Conservation (phyloP, 2,797 vertebrate species). For the Muscicapa comitata region DNA sequence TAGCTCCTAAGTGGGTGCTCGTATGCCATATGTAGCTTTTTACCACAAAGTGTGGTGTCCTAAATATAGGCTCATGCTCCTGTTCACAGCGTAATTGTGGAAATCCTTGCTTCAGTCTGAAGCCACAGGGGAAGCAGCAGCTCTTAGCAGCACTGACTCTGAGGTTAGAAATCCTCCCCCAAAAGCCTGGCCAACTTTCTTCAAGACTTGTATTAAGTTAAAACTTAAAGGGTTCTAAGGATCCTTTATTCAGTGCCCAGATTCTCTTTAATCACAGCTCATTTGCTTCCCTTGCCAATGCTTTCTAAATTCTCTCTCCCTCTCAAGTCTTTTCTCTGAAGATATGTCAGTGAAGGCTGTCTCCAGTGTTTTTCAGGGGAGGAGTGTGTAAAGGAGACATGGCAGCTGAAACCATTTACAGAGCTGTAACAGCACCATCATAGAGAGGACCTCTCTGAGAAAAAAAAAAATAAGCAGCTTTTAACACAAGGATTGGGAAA, state of each 20-base stretch:
- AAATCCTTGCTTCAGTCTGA: slow-evolving; percentile 62
- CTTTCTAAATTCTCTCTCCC: background rate
- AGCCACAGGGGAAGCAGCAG: slow-evolving; percentile 61
- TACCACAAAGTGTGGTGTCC: slow-evolving; percentile 50
- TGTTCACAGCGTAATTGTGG: slow-evolving; percentile 70
- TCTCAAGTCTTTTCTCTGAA: background rate
- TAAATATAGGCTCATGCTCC: slow-evolving; percentile 69
- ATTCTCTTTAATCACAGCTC: background rate
- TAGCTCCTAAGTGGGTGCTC: slow-evolving; percentile 71
- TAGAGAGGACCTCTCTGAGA: background rate
- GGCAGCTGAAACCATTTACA: background rate
- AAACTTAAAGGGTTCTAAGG: background rate
- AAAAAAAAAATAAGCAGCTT: background rate
- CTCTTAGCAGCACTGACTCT: slow-evolving; percentile 34
- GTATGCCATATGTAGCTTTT: slow-evolving; percentile 66
- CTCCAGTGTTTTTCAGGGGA: background rate
- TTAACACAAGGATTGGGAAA: background rate
- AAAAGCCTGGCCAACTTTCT: background rate
- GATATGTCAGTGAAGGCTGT: background rate
- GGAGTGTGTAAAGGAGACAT: background rate
- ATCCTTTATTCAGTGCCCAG: background rate
- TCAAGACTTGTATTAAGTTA: background rate
- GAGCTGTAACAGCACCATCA: background rate
- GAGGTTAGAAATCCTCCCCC: slow-evolving; percentile 23
- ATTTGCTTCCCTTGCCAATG: background rate